Evolutionary conservation across 2,888 invertebrate genomes (phyloP).

Genomic region (Acanthosepion lycidas): DNA sequence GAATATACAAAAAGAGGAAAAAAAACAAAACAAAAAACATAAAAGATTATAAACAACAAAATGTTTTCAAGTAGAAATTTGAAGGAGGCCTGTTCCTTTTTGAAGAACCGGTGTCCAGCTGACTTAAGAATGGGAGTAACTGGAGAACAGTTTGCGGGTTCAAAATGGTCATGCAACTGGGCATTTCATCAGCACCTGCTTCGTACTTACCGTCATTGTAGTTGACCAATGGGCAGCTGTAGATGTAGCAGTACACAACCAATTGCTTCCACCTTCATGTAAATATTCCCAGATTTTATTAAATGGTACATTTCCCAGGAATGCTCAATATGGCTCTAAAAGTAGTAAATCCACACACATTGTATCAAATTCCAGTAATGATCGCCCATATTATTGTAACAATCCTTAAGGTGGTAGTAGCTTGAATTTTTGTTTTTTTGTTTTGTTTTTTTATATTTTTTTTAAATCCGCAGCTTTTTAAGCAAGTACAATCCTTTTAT

Average conservation of each 20-base stretch:
- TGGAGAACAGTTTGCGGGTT: slow-evolving; percentile 41
- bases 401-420: slow-evolving; percentile 38
- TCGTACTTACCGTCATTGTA: slow-evolving; percentile 45
- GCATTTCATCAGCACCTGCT: slow-evolving; percentile 45
- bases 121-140: slow-evolving; percentile 39
- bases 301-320: slow-evolving; percentile 46
- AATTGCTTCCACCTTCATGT: slow-evolving; percentile 43
- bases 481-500: slow-evolving; percentile 25
- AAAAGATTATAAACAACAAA: not conserved
- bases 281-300: slow-evolving; percentile 41
- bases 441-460: not conserved
- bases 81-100: not conserved
- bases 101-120: slow-evolving; percentile 39
- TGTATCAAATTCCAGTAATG: slow-evolving; percentile 42
- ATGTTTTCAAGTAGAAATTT: not conserved
- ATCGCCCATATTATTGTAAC: slow-evolving; percentile 42
- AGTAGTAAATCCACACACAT: slow-evolving; percentile 43
- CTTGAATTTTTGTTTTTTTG: not conserved
- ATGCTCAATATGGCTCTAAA: slow-evolving; percentile 38
- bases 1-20: not conserved
- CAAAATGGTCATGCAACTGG: slow-evolving; percentile 47
- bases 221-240: not conserved
- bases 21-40: not conserved
- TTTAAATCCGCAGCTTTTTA: not conserved
- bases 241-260: slow-evolving; percentile 2